A percentile compares a stretch with the other conserved stretches of the same genome.
phyloP scores from a whole-genome alignment of 2,888 invertebrate genomes.

The Macropis europaea region DNA sequence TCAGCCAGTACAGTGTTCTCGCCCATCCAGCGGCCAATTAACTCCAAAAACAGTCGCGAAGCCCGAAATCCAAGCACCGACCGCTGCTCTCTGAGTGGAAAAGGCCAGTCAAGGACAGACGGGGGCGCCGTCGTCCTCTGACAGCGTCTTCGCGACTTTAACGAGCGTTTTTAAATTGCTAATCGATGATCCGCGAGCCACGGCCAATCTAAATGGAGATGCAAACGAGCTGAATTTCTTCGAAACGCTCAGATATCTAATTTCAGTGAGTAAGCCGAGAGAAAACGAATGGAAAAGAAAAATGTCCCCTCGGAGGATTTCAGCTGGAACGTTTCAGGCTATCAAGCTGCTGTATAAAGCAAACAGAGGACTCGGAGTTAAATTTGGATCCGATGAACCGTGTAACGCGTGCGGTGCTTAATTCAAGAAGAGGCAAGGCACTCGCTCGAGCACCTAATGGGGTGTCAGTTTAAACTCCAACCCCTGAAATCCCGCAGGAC shows the following conservation, averaged over 20 bases:
- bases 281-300: no score
- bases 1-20: conserved; percentile 59
- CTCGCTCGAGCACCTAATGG: neutral
- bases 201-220: neutral
- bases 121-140: neutral
- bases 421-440: no score
- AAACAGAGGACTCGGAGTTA: no score
- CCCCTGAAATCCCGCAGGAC: neutral
- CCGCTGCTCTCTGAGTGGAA: neutral
- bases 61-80: conserved; percentile 63
- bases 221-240: no score
- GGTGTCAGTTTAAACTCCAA: neutral
- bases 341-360: no score
- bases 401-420: no score
- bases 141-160: neutral
- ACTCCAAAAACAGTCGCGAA: conserved; percentile 70
- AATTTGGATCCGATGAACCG: no score
- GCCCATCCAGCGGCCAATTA: conserved; percentile 72
- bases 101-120: neutral
- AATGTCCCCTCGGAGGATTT: no score
- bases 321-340: no score
- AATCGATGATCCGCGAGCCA: conserved; percentile 8
- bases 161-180: conserved; percentile 20
- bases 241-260: no score
- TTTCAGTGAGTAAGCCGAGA: no score